Conservation (phyloP, 1,140 invertebrate species). For the Oscheius sp. region DNA sequence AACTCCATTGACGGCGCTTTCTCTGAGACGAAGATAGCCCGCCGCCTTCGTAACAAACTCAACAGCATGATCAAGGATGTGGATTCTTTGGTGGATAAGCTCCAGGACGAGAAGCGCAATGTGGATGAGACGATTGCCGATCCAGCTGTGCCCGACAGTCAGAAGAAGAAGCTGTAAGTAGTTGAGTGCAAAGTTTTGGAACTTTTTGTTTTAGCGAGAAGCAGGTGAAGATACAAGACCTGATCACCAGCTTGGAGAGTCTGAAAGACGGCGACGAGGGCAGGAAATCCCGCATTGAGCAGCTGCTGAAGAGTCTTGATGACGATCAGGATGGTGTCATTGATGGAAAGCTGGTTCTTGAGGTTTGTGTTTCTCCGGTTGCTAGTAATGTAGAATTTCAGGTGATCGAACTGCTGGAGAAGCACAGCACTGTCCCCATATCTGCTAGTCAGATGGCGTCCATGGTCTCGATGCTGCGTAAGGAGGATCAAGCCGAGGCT, state of each 20-base stretch:
- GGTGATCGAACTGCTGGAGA: conserved; percentile 44
- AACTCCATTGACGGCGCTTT: conserved; percentile 43
- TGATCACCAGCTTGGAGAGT: conserved; percentile 36
- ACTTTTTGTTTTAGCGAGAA: conserved; percentile 32
- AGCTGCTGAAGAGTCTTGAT: conserved; percentile 39
- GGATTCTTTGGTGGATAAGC: conserved; percentile 43
- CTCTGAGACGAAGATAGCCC: conserved; percentile 47
- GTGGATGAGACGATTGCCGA: conserved; percentile 37
- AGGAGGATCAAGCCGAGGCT: conserved; percentile 25
- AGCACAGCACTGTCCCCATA: conserved; percentile 41
- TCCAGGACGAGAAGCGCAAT: conserved; percentile 42
- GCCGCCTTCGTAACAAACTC: conserved; percentile 40
- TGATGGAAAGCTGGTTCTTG: conserved; percentile 39
- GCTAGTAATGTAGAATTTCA: conserved; percentile 12
- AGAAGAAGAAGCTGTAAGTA: conserved; percentile 29
- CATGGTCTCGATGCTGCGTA: conserved; percentile 37
- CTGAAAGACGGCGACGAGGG: conserved; percentile 29
- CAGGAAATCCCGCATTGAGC: conserved; percentile 16
- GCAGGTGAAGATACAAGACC: conserved; percentile 38
- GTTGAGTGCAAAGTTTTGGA: neutral
- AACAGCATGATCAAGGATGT: conserved; percentile 50
- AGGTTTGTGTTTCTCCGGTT: conserved; percentile 20
- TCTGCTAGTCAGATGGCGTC: conserved; percentile 36
- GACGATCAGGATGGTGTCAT: conserved; percentile 44
- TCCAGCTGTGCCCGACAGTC: conserved; percentile 36